Conservation (phyloP, 2,888 invertebrate genomes). For the Scaptomyza reducta region DNA sequence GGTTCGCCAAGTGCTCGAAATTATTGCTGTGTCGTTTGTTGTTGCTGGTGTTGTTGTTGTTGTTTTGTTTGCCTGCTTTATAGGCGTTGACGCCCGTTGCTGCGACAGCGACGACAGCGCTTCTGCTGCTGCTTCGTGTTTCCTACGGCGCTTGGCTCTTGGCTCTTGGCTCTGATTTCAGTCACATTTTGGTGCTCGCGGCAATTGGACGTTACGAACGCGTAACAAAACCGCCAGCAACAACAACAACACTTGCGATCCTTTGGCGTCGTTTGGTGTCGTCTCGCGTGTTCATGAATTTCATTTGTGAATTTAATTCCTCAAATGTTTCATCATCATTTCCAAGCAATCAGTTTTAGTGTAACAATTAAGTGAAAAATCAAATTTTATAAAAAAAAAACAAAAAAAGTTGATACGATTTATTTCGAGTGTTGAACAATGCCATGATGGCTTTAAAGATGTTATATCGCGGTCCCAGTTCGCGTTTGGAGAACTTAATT, state of each 20-base stretch:
- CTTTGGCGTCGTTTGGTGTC: constrained; percentile 68
- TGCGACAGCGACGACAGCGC: constrained; percentile 45
- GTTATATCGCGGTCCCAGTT: constrained; percentile 95
- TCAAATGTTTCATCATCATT: constrained; percentile 4
- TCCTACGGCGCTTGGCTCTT: constrained; percentile 56
- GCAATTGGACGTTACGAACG: constrained; percentile 75
- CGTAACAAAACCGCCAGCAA: constrained; percentile 22
- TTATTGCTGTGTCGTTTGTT: constrained; percentile 18
- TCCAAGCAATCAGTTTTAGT: constrained; percentile 22
- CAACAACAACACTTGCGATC: constrained; percentile 50
- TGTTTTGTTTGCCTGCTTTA: constrained; percentile 23
- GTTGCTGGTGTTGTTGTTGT: constrained; percentile 7
- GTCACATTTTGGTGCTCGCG: constrained; percentile 83
- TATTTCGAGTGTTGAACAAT: constrained; percentile 47
- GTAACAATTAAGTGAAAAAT: constrained; percentile 45
- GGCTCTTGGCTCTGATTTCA: constrained; percentile 74
- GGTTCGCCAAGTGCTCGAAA: constrained; percentile 64
- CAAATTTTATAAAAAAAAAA: not conserved
- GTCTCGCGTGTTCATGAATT: constrained; percentile 47
- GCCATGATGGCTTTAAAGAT: constrained; percentile 86
- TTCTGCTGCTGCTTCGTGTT: constrained; percentile 43
- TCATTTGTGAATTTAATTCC: constrained; percentile 14
- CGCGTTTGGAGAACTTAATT: constrained; percentile 92
- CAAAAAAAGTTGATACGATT: constrained; percentile 12
- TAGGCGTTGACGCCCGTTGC: constrained; percentile 63